Conservation (phyloP, 2,113 vertebrate species). For the Dascyllus trimaculatus region DNA sequence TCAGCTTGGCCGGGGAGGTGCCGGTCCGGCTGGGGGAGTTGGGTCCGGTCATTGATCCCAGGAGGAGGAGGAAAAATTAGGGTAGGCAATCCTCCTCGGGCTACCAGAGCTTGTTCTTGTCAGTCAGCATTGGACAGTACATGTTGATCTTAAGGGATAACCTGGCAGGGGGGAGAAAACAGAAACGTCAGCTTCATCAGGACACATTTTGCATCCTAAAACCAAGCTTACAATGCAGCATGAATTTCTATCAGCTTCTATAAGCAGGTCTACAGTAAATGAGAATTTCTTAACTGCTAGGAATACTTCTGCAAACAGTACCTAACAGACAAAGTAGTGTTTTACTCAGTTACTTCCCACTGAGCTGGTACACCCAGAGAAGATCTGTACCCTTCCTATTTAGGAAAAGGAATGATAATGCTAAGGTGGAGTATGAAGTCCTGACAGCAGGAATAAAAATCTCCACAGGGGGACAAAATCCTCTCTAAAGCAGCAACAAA, state of each 20-base stretch:
- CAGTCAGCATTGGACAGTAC: slow-evolving; percentile 15
- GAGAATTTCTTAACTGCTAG: too few species aligned
- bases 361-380: neutral
- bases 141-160: slow-evolving; percentile 47
- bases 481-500: neutral
- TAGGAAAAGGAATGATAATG: neutral
- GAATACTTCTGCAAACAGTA: too few species aligned
- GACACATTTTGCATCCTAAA: neutral
- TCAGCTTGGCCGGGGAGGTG: slow-evolving; percentile 83
- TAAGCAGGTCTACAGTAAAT: too few species aligned
- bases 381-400: neutral
- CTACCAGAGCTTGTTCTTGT: slow-evolving; percentile 36
- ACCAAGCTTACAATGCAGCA: too few species aligned
- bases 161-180: slow-evolving; percentile 5
- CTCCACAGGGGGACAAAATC: too few species aligned
- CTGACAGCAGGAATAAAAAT: too few species aligned
- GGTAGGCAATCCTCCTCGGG: slow-evolving; percentile 44
- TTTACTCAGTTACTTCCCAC: neutral
- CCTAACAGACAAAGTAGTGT: neutral
- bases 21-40: slow-evolving; percentile 76
- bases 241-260: too few species aligned
- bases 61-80: slow-evolving; percentile 29
- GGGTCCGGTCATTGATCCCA: slow-evolving; percentile 88
- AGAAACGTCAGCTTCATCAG: neutral
- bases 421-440: neutral